Base-by-base conservation (phyloP, 2,113 vertebrate genomes). In the Malurus melanocephalus region DNA sequence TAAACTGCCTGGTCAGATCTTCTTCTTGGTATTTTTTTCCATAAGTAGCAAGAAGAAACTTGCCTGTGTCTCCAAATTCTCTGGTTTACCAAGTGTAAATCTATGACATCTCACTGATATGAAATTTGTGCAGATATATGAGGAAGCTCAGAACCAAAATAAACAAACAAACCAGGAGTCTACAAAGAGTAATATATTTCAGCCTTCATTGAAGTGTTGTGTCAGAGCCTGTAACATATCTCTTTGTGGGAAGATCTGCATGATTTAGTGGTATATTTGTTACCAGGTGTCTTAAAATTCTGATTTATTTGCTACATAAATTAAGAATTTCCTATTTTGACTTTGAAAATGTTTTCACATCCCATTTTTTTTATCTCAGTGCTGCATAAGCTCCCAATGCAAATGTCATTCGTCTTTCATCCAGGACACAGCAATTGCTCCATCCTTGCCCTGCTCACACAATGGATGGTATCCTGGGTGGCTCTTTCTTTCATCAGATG, bases 281-380 rank as follows among this genome's bases (percentile, higher is more conserved):
- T 78, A 67, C 32, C 72, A 76, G 28, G 57, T 13, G 45, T 79
- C 79, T 89, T 67, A 80, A 85, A 83, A 88, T 80, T 66, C 56
- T 69, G 48, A 85, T 85, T 85, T 82, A 91, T 92, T 80, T 85
- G 27, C 30, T 55, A 83, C n/a, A 71, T 88, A 86, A 89, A 91
- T 52, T 60, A 74, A 86, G 48, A 80, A 55, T 66, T 80, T 74
- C 30, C 7, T 59, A 26, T 80, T 89, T 94, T 74, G 74, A 52
- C 45, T 88, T 76, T 89, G 56, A 42, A 88, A 94, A 83, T 74
- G 15, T 6, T 85, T 92, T 85, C 43, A 59, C 30, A 30, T 67
- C 5, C 19, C 80, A 56, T 73, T 88, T 88, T 89, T 69, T 69
- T 83, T 83, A 43, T 5, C 42, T 77, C 42, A 40, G 32, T 65